phyloP scores from a whole-genome alignment of 2,113 vertebrate genomes.

The Cheirogaleus medius region DNA sequence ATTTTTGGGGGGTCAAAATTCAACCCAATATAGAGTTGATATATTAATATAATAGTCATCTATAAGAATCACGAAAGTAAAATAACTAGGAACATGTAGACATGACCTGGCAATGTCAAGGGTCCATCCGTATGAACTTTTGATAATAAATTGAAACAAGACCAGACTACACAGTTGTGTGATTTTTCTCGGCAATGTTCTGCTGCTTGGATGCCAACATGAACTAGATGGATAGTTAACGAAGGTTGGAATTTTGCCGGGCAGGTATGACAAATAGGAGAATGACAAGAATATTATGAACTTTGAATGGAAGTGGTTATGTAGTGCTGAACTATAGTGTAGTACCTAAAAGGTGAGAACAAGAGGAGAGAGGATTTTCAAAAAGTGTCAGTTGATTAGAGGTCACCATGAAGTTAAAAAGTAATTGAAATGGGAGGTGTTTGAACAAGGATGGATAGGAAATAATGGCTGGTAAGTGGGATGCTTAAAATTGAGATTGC shows the following conservation, averaged over 20 bases:
- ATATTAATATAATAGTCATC: not conserved
- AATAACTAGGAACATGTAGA: not conserved
- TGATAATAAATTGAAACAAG: not conserved
- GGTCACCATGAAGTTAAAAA: not conserved
- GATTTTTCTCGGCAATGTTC: not conserved
- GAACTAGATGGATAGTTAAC: not conserved
- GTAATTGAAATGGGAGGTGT: not conserved
- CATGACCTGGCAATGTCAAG: not conserved
- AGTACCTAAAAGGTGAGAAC: not conserved
- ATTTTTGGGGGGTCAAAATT: not conserved
- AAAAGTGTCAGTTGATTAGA: not conserved
- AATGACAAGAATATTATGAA: not conserved
- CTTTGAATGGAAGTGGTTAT: not conserved
- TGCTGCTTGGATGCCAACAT: not conserved
- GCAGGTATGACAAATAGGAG: not conserved
- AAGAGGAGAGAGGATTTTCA: not conserved
- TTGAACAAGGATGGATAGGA: not conserved
- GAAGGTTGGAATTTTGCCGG: not conserved
- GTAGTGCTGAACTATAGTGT: not conserved
- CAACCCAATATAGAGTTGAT: not conserved
- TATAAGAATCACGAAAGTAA: not conserved
- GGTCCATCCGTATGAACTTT: not conserved
- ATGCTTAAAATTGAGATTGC: not conserved
- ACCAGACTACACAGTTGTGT: not conserved
- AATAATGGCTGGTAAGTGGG: not conserved